Base-by-base conservation (phyloP, 2,113 vertebrate species). In the Paralichthys olivaceus region DNA sequence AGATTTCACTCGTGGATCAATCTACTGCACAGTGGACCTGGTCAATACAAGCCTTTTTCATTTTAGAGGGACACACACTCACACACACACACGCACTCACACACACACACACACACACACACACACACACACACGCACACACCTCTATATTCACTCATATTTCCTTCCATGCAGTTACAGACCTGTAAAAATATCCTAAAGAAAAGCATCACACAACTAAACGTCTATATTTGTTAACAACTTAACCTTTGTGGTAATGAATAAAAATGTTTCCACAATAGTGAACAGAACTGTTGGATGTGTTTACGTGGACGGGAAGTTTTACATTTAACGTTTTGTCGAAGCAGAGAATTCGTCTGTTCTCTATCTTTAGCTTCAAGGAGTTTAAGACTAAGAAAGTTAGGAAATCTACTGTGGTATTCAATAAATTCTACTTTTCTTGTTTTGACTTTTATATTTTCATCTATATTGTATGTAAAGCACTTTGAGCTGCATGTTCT, bases 1-100 rank as follows among this genome's bases (percentile, higher is more conserved):
- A 26, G 28, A 40, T 60, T 80, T 83, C n/a, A 47, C 19, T 55
- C 15, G 14, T 7, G 72, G 54, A 84, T 84, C 68, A 69, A 78
- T 86, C 4, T 29, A 25, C 68, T 7, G 60, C 51, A 20, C 63
- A 87, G 67, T 84, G 67, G 80, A 70, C 49, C n/a, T 1, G 37
- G 66, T 87, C 54, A 78, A 86, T 86, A 86, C 5, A 0, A 54
- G 55, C 49, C 56, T n/a, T 84, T 87, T 80, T 9, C 14, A 66
- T 55, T 79, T 74, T 9, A 22, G 5, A 69, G 49, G 56, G 17
- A 58, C 70, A 69, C 67, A 8, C 9, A 34, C n/a, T n/a, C n/a
- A 58, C 70, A 69, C 67, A 67, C 80, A 57, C 66, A 69, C 53
- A 58, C 45, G 34, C 37, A 59, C 8, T 19, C 4, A 49, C 32